Evolutionary conservation across 2,888 invertebrate genomes (phyloP).

Genomic region (Oxytorus armatus): DNA sequence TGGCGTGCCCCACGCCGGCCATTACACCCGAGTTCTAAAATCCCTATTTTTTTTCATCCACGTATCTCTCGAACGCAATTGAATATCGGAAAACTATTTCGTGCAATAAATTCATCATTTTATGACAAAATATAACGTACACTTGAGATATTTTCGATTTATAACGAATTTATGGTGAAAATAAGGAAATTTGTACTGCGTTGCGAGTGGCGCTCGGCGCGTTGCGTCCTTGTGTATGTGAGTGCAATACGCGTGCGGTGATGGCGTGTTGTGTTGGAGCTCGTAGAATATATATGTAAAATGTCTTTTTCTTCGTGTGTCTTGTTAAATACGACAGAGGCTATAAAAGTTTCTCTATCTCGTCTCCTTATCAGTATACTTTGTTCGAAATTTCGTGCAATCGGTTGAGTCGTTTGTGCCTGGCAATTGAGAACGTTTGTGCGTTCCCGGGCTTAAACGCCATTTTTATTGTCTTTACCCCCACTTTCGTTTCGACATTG

Average conservation of each 20-base stretch:
- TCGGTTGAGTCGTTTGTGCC: constrained; percentile 5
- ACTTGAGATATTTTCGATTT: constrained; percentile 61
- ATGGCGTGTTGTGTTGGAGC: constrained; percentile 57
- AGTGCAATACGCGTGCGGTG: not conserved
- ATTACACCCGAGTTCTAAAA: constrained; percentile 73
- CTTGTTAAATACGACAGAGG: not conserved
- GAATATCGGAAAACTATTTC: constrained; percentile 19
- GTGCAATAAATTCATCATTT: constrained; percentile 69
- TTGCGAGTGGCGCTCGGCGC: constrained; percentile 51
- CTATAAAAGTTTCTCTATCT: constrained; percentile 3
- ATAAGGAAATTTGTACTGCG: constrained; percentile 29
- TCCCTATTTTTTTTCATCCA: constrained; percentile 74
- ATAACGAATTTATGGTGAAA: constrained; percentile 54
- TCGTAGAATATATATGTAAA: constrained; percentile 67
- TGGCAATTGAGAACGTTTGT: constrained; percentile 50
- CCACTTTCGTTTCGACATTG: constrained; percentile 14
- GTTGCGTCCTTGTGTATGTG: constrained; percentile 48
- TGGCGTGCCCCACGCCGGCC: constrained; percentile 83
- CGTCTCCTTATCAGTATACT: not conserved
- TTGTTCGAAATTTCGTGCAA: not conserved
- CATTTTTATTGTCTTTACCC: constrained; percentile 53
- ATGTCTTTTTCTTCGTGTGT: constrained; percentile 52
- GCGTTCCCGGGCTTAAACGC: constrained; percentile 65
- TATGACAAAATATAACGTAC: constrained; percentile 68
- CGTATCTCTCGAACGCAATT: constrained; percentile 55